phyloP scores from a whole-genome alignment of 2,113 vertebrate genomes.

The Megatriorchis doriae region DNA sequence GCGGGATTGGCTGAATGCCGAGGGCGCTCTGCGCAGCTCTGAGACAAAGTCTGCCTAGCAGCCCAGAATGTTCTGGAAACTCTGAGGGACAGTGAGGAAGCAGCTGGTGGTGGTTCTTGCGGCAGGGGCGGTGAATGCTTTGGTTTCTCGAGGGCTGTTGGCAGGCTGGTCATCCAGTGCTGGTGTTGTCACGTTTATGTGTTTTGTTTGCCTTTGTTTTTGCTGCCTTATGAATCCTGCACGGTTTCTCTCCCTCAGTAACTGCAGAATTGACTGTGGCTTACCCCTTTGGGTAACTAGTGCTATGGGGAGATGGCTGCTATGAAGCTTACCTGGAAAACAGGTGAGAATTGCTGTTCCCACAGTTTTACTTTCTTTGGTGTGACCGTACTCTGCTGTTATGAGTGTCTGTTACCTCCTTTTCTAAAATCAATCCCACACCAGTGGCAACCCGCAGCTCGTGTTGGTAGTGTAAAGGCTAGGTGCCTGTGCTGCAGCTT shows the following conservation, averaged over 20 bases:
- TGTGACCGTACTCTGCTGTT: fast-evolving
- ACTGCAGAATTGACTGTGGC: fast-evolving
- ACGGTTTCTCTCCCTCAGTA: fast-evolving
- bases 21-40: fast-evolving
- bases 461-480: neutral
- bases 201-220: neutral
- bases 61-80: neutral
- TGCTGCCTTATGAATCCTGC: fast-evolving
- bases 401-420: neutral
- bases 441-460: too few relatives aligned
- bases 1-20: neutral
- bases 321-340: neutral
- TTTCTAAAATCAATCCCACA: fast-evolving
- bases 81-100: fast-evolving
- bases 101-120: fast-evolving
- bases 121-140: fast-evolving
- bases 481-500: too few relatives aligned
- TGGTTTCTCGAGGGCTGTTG: too few relatives aligned
- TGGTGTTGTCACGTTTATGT: fast-evolving
- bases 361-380: neutral
- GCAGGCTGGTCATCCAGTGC: fast-evolving
- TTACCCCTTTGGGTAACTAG: neutral
- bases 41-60: fast-evolving
- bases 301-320: neutral
- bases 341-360: neutral